These are phyloP conservation scores for Gymnothorax javanicus DNA, from an alignment of 2,797 vertebrate genomes.

Conservation along the genomic window DNA sequence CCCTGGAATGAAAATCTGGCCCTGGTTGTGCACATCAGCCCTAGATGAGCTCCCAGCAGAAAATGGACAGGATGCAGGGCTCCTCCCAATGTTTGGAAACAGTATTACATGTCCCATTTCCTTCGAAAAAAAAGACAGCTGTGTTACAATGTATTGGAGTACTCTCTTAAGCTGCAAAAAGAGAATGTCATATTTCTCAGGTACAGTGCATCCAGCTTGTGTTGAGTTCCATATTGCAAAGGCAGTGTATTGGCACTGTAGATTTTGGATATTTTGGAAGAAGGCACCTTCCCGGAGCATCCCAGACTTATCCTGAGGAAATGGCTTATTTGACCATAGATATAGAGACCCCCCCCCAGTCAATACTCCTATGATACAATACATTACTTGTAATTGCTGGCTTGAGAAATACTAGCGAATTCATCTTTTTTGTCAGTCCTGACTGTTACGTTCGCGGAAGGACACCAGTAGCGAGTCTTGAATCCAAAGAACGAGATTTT, in stretches of 20 bases:
- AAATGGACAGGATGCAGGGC: not conserved
- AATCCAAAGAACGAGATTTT: too few relatives aligned
- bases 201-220: too few relatives aligned
- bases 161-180: too few relatives aligned
- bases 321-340: not conserved
- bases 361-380: not conserved
- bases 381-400: not conserved
- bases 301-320: not conserved
- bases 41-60: not conserved
- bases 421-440: not conserved
- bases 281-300: not conserved
- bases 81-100: not conserved
- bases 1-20: too few relatives aligned
- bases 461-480: too few relatives aligned
- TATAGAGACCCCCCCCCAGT: too few relatives aligned
- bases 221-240: too few relatives aligned
- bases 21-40: not conserved
- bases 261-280: not conserved
- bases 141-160: not conserved
- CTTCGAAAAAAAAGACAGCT: not conserved
- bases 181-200: too few relatives aligned
- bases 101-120: not conserved
- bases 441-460: too few relatives aligned
- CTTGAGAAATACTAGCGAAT: not conserved
- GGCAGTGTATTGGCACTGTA: too few relatives aligned